Conservation (phyloP, 2,113 vertebrate genomes). For the Desmodus rotundus region DNA sequence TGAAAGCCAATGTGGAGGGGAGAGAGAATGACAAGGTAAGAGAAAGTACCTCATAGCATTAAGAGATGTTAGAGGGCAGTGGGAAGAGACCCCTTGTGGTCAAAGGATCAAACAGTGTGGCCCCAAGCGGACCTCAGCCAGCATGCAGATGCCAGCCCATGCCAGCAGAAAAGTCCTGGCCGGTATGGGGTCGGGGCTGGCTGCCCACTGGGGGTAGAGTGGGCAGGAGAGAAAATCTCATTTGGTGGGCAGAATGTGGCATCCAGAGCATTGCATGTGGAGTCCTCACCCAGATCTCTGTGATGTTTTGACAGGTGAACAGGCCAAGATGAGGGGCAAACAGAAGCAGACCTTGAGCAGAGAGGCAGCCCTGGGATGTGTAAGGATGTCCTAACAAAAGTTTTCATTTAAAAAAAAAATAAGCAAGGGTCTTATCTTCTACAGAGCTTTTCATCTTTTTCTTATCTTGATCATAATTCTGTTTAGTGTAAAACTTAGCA, state of each 20-base stretch:
- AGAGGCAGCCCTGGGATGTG: neutral
- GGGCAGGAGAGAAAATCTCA: neutral
- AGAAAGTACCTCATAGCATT: neutral
- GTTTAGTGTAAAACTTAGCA: neutral
- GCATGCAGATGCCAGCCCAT: rapidly evolving
- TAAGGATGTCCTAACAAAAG: neutral
- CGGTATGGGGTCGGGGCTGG: neutral
- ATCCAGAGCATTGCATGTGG: neutral
- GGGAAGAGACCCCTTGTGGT: neutral
- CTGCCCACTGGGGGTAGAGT: neutral
- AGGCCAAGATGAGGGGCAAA: neutral
- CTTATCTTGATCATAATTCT: neutral
- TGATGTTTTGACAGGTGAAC: neutral
- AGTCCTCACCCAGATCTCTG: neutral
- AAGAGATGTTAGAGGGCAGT: neutral
- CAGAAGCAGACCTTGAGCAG: neutral
- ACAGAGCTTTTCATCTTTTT: neutral
- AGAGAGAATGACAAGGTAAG: neutral
- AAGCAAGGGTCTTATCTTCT: neutral
- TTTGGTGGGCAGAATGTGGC: neutral
- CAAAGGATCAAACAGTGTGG: neutral
- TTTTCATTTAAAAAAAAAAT: neutral
- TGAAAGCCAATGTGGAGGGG: neutral
- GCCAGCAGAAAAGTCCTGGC: neutral
- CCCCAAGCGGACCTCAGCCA: neutral